Evolutionary conservation across 2,888 invertebrate species (phyloP), one percentile per base, ranked within the genome.

Genomic region (Mesodorylaimus sp.): DNA sequence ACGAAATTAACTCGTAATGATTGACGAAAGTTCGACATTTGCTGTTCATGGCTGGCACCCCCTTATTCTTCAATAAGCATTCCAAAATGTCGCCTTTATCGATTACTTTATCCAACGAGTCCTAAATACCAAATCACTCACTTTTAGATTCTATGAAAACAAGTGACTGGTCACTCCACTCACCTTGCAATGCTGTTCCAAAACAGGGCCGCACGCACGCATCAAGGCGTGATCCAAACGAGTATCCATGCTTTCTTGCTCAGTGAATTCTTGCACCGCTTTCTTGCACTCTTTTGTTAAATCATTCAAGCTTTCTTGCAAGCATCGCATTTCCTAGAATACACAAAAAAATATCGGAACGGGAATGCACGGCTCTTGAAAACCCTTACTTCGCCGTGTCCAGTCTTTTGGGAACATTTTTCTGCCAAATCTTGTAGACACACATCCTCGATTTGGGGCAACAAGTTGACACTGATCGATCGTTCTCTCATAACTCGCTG

Each of bases 11-110:
- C 70, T 97, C 95, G 65, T 91, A 89, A 72, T 97, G 95, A 70
- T 95, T 93, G 46, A 97, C 81, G 53, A 88, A 87, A 36, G 84
- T 83, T 55, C 81, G 76, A 68, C 95, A 95, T 68, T 88, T 86
- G 53, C 71, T 72, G 25, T 81, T 80, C 61, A 86, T 76, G 61
- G 81, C 78, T 3, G 80, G 77, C 60, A 85, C 81, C 67, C 86
- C 86, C 70, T 93, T 95, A 66, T 88, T 82, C 36, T 79, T 73
- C 51, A 93, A 83, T 47, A 97, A 74, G 69, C 95, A 97, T 53
- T 88, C 85, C 80, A 97, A 82, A 58, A 91, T 76, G 58, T 88
- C 85, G 51, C 84, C 84, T 63, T 83, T 81, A 50, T 69, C 69
- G 27, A 66, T 65, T 60, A 83, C 84, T 44, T 61, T 59, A 37